Conservation (phyloP, 1,140 invertebrate species). For the Spodoptera litura region DNA sequence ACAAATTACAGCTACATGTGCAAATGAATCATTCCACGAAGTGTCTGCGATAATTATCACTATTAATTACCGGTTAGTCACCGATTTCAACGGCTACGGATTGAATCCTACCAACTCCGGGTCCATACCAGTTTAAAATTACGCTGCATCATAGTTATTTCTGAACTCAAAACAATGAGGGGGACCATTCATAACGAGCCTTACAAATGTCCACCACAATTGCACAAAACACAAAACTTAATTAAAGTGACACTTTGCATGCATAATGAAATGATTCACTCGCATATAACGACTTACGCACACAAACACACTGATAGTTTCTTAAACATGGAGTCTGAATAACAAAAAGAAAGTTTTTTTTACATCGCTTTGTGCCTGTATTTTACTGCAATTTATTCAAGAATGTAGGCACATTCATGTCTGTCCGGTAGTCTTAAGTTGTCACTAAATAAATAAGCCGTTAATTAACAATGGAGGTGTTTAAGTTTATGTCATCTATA, state of each 20-base stretch:
- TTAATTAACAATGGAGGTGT: conserved; percentile 25
- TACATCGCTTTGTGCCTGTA: conserved; percentile 21
- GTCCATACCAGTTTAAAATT: conserved; percentile 50
- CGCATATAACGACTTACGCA: conserved; percentile 43
- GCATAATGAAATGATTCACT: conserved; percentile 81
- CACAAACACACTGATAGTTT: conserved; percentile 50
- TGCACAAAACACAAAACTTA: conserved; percentile 78
- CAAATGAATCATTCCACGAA: conserved; percentile 40
- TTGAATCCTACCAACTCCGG: conserved; percentile 17
- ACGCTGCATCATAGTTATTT: conserved; percentile 68
- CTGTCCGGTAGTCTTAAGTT: not conserved
- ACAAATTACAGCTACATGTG: conserved; percentile 23
- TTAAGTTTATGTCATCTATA: conserved; percentile 25
- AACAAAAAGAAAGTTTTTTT: conserved; percentile 42
- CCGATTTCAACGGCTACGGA: conserved; percentile 23
- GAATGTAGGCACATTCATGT: conserved; percentile 26
- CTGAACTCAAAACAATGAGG: conserved; percentile 63
- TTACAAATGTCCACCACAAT: conserved; percentile 75
- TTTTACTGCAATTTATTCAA: conserved; percentile 31
- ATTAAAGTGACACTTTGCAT: conserved; percentile 81
- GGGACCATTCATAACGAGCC: conserved; percentile 68
- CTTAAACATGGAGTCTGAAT: conserved; percentile 35
- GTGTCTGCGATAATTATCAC: conserved; percentile 38
- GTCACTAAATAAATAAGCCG: conserved; percentile 14
- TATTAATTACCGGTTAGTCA: conserved; percentile 37